Base-by-base conservation (phyloP, 1,140 invertebrate genomes). In the Ruditapes philippinarum region DNA sequence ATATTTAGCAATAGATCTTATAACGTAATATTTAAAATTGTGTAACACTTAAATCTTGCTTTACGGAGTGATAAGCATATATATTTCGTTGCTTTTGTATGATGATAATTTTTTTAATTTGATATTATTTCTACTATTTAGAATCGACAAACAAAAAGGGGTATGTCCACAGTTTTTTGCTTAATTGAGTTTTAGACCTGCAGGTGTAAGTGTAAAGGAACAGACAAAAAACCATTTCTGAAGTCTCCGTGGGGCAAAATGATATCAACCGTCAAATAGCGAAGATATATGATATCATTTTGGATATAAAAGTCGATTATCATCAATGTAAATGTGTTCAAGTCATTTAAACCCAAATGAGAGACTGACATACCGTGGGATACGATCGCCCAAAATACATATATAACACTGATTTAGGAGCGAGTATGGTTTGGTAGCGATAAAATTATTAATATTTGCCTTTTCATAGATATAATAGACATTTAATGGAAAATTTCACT, bases 241-340 rank as follows among this genome's bases (percentile, higher is more conserved):
- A n/a, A 70, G 36, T 38, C 1, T 17, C 65, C 65, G 7, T 70
- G 22, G 65, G 65, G 36, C 36, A 70, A 70, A 45, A 38, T 70
- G 17, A 70, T 70, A 70, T 70, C 38, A 62, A 62, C 57, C 19
- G n/a, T n/a, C 57, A n/a, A 62, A 62, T n/a, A 62, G 40, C 28
- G 5, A 79, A 74, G 82, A 85, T 85, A 85, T 62, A 76, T 60
- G 84, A 86, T 76, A 76, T 86, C 42, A 86, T 78, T 86, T 86
- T 78, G 33, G 70, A 78, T 86, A 86, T 86, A 76, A 86, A 86
- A 85, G 45, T 76, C 84, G 84, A 86, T 86, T 60, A 86, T 86
- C 68, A 78, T 65, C 70, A 36, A 3, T 25, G 74, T 5, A 62
- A 86, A 86, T 86, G 84, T 76, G 68, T 86, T 86, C 68, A 36